Evolutionary conservation across 92 coral and sea anemone genomes (phyloP), one percentile per base, ranked within the genome.

Genomic region (Palythoa caribaeorum): DNA sequence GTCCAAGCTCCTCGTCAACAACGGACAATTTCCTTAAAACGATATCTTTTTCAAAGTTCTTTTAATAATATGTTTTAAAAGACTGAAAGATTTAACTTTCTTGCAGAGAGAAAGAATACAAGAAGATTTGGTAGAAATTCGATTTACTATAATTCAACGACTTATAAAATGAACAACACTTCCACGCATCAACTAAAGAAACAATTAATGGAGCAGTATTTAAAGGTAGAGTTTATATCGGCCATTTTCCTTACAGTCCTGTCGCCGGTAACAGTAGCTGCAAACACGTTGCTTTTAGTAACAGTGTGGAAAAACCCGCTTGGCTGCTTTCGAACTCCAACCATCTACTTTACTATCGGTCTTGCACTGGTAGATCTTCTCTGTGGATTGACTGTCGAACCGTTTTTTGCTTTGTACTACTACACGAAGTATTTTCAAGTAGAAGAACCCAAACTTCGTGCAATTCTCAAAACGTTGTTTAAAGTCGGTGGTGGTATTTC

Each of bases 221-320:
- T 87, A 74, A 89, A 91, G 28, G 87, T 90, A 13, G 79, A 93
- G 76, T 92, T 95, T 21, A 87, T 87, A 5, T 89, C 94, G 8
- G 98, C 96, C 11, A 83, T 92, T 14, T 53, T 92, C 12, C 84
- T 95, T 52, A 85, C 92, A 28, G 55, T 95, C 39, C 80, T 95
- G 17, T 89, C 96, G 11, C 98, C 98, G 8, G 36, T 95, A 38
- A 95, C 98, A 4, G 95, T 93, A 21, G 38, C 83, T 10, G 94
- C 96, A 10, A 95, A 95, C 88, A 75, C 91, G 35, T 90, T 95
- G 38, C 91, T 95, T 6, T 80, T 95, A 47, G 90, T 85, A 3
- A 90, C 94, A 4, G 90, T 95, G 16, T 93, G 94, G 86, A 91
- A 79, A 65, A 96, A 95, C 72, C 93, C 98, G n/a, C 86, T 93